Conservation (phyloP, 2,797 vertebrate species). For the Dipus sagitta region DNA sequence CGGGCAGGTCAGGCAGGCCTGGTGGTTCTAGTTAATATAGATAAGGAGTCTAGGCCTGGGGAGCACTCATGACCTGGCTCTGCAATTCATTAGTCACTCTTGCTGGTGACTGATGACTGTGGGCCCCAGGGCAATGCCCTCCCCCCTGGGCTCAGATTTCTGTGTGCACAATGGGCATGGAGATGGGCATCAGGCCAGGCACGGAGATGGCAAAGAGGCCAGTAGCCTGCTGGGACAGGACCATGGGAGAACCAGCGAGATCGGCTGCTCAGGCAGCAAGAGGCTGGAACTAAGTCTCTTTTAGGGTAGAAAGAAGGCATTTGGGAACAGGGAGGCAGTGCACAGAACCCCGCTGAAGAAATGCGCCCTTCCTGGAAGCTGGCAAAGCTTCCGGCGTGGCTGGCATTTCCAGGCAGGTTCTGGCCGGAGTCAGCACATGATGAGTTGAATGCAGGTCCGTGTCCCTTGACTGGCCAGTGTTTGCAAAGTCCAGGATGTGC, state of each 20-base stretch:
- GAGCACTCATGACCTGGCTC: not conserved
- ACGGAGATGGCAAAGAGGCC: not conserved
- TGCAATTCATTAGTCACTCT: not conserved
- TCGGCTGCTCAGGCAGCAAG: not conserved
- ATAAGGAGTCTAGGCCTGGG: not conserved
- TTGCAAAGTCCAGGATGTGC: not conserved
- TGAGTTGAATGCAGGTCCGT: not conserved
- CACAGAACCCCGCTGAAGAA: not conserved
- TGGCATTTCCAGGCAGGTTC: not conserved
- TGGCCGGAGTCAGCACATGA: not conserved
- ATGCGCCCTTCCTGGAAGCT: not conserved
- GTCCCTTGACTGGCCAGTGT: not conserved
- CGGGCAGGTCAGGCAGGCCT: not conserved
- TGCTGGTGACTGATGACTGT: not conserved
- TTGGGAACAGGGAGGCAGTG: not conserved
- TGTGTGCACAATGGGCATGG: not conserved
- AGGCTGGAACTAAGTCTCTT: not conserved
- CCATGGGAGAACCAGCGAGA: not conserved
- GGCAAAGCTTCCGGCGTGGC: not conserved
- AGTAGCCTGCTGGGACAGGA: not conserved
- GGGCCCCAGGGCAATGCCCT: not conserved
- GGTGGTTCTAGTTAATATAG: not conserved
- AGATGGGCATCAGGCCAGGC: not conserved
- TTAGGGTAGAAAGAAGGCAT: not conserved
- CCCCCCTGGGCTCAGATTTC: not conserved